A percentile compares a stretch with the other conserved stretches of the same genome.
Evolutionary conservation across 2,888 invertebrate genomes (phyloP).

Genomic region (Notodonta dromedarius): DNA sequence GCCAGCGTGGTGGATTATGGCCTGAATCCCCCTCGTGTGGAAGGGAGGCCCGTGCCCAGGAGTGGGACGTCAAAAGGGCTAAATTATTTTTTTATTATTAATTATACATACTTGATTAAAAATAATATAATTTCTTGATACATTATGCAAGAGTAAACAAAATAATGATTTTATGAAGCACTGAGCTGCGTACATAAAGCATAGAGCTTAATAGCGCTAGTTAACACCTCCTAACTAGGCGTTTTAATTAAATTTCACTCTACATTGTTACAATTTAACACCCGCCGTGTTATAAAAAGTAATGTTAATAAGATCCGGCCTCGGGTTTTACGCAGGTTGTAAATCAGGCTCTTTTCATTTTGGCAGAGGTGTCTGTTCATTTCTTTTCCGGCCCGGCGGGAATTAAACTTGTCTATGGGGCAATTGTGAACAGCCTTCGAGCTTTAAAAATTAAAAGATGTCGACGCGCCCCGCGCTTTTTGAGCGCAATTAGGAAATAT

Average conservation of each 20-base stretch:
- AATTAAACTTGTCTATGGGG: conserved; percentile 75
- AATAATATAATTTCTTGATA: not conserved
- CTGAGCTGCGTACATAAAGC: conserved; percentile 48
- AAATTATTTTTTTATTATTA: too few species aligned
- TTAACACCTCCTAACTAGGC: conserved; percentile 73
- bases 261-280: conserved; percentile 79
- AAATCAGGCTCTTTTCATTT: conserved; percentile 80
- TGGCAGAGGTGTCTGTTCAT: conserved; percentile 76
- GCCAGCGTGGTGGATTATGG: too few species aligned
- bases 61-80: too few species aligned
- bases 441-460: conserved; percentile 55
- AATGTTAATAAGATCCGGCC: conserved; percentile 80
- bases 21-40: too few species aligned
- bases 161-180: conserved; percentile 34
- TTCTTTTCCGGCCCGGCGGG: conserved; percentile 69
- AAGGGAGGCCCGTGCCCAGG: too few species aligned
- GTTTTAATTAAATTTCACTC: conserved; percentile 80
- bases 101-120: not conserved
- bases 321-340: conserved; percentile 72
- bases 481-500: conserved; percentile 25
- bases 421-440: conserved; percentile 59
- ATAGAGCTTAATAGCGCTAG: conserved; percentile 68
- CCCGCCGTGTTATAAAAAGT: conserved; percentile 78
- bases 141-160: not conserved
- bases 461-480: conserved; percentile 8